A percentile compares a stretch with the other conserved stretches of the same genome.
These are phyloP conservation scores for Colistium nudipinnis DNA, from an alignment of 2,113 vertebrate genomes.

Conservation along the genomic window DNA sequence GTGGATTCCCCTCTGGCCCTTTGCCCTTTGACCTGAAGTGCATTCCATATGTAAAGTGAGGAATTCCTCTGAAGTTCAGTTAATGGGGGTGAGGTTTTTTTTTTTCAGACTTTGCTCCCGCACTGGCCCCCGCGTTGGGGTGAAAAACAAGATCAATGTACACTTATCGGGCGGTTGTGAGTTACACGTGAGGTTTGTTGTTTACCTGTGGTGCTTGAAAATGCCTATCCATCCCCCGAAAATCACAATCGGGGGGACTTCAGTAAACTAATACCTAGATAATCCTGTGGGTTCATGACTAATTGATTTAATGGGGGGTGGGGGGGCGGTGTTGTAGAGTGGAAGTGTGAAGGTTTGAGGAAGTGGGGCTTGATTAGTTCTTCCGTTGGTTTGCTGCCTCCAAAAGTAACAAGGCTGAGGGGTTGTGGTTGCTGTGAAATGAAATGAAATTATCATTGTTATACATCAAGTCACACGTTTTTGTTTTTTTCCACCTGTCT, in stretches of 20 bases:
- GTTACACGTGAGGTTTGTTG: slow-evolving; percentile 50
- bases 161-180: slow-evolving; percentile 22
- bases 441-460: slow-evolving; percentile 10
- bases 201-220: slow-evolving; percentile 37
- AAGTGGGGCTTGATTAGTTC: slow-evolving; percentile 26
- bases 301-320: slow-evolving; percentile 67
- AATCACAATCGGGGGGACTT: slow-evolving; percentile 22
- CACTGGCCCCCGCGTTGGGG: slow-evolving; percentile 35
- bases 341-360: slow-evolving; percentile 43
- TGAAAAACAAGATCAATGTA: slow-evolving; percentile 43
- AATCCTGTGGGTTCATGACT: slow-evolving; percentile 62
- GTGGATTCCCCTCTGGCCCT: slow-evolving; percentile 88
- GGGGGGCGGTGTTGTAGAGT: slow-evolving; percentile 43
- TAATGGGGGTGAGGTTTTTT: slow-evolving; percentile 70
- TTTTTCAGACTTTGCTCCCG: slow-evolving; percentile 62
- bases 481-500: neutral
- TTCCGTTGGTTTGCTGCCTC: slow-evolving; percentile 4
- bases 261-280: slow-evolving; percentile 22
- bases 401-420: neutral
- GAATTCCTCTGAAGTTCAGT: slow-evolving; percentile 86
- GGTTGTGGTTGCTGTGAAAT: neutral
- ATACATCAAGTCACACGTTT: neutral
- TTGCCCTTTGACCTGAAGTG: slow-evolving; percentile 90
- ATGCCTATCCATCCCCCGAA: slow-evolving; percentile 40
- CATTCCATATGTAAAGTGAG: slow-evolving; percentile 86